Evolutionary conservation across 2,113 vertebrate species (phyloP).

Genomic region (Rissa tridactyla): DNA sequence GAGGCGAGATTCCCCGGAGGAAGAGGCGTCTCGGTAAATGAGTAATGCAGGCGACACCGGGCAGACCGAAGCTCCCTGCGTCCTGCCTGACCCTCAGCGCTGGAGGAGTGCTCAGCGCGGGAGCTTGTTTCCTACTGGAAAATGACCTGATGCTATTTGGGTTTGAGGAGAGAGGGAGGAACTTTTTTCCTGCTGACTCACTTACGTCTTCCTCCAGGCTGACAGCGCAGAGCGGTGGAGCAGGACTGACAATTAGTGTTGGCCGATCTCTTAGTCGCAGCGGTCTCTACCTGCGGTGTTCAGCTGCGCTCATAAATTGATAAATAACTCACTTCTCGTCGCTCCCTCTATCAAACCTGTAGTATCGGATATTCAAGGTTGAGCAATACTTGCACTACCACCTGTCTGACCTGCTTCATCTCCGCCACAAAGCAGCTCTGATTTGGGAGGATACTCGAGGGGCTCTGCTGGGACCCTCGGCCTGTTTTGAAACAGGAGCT

Average conservation of each 20-base stretch:
- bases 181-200: background rate
- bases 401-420: background rate
- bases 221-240: accelerated
- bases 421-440: background rate
- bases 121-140: background rate
- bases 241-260: background rate
- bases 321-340: background rate
- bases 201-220: background rate
- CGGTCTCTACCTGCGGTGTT: background rate
- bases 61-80: background rate
- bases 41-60: background rate
- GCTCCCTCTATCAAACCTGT: background rate
- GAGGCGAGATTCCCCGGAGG: background rate
- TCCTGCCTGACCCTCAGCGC: background rate
- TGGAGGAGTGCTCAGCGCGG: background rate
- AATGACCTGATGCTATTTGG: background rate
- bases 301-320: background rate
- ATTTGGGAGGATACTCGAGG: background rate
- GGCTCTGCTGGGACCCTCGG: background rate
- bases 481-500: accelerated
- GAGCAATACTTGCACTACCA: slow-evolving; percentile 8
- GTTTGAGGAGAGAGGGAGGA: background rate
- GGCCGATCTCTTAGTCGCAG: background rate
- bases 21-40: background rate
- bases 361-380: background rate